Evolutionary conservation across 2,888 invertebrate genomes (phyloP).

Genomic region (Sphaerophoria taeniata): DNA sequence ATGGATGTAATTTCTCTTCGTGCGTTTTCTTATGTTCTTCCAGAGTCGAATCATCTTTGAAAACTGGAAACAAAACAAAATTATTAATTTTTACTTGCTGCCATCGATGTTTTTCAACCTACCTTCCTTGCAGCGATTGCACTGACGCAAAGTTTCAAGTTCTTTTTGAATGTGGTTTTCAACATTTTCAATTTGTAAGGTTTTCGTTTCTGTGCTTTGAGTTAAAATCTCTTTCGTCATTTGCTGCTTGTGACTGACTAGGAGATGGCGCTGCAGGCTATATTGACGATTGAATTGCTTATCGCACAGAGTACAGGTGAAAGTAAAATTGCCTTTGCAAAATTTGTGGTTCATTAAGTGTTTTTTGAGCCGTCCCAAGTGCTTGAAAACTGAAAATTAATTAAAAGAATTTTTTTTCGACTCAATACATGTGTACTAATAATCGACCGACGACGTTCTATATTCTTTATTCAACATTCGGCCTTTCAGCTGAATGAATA

Average conservation of each 20-base stretch:
- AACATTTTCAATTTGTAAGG: not conserved
- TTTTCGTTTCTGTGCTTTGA: not conserved
- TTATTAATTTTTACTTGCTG: not conserved
- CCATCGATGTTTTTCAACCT: not conserved
- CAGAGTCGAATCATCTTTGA: not conserved
- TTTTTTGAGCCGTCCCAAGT: not conserved
- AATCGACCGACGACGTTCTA: too few relatives aligned
- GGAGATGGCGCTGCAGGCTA: constrained; percentile 13
- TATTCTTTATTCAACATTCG: too few relatives aligned
- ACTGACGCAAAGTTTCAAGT: constrained; percentile 10
- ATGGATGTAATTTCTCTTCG: constrained; percentile 76
- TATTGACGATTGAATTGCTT: not conserved
- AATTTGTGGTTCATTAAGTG: not conserved
- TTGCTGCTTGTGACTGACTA: not conserved
- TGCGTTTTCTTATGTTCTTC: not conserved
- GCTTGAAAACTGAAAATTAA: constrained; percentile 22
- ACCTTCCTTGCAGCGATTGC: constrained; percentile 10
- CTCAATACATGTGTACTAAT: too few relatives aligned
- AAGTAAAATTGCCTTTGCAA: not conserved
- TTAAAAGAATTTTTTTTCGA: too few relatives aligned
- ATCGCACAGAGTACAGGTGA: not conserved
- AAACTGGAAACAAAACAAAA: constrained; percentile 7
- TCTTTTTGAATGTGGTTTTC: not conserved
- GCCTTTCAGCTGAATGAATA: too few relatives aligned
- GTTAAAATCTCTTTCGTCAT: not conserved